These are phyloP conservation scores for Mirza zaza DNA, from an alignment of 2,113 vertebrate species.

Conservation along the genomic window DNA sequence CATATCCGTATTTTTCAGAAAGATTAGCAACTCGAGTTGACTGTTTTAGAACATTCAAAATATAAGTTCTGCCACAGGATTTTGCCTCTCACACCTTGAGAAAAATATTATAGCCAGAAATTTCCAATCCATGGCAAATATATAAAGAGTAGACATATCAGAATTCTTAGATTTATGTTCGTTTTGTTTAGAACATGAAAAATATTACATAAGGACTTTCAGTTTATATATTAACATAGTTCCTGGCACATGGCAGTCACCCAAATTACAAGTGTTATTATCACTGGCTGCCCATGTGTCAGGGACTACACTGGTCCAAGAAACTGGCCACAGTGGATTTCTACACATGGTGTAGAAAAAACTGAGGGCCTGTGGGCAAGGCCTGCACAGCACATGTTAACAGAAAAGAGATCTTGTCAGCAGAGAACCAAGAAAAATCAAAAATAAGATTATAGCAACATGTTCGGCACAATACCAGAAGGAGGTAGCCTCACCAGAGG, in stretches of 20 bases:
- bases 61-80: neutral
- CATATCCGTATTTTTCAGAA: neutral
- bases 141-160: neutral
- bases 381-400: neutral
- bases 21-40: neutral
- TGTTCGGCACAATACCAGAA: neutral
- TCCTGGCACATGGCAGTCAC: neutral
- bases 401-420: too few relatives aligned
- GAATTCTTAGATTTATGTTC: constrained; percentile 31
- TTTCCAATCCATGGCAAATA: neutral
- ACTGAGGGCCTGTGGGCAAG: neutral
- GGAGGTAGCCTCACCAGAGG: neutral
- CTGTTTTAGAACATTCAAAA: constrained; percentile 17
- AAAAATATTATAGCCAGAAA: neutral
- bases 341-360: neutral
- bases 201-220: neutral
- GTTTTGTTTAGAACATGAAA: constrained; percentile 15
- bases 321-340: neutral
- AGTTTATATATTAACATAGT: neutral
- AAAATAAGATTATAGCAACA: neutral
- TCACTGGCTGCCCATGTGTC: neutral
- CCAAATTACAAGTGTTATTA: neutral
- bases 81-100: neutral
- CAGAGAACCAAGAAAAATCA: neutral
- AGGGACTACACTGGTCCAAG: neutral